These are phyloP conservation scores for Centroberyx gerrardi DNA, from an alignment of 2,797 vertebrate genomes.

Conservation along the genomic window DNA sequence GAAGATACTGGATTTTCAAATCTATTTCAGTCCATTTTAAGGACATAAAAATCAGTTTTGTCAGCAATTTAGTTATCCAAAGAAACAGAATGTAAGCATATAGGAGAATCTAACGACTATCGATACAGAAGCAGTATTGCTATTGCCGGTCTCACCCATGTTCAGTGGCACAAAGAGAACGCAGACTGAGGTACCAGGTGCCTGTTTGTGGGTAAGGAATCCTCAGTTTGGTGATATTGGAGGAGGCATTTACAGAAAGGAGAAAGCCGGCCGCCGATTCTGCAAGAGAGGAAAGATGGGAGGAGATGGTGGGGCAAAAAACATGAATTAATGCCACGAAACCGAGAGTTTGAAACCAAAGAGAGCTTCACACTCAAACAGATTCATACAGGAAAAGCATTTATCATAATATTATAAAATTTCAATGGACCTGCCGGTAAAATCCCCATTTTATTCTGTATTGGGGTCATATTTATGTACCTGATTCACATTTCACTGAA, in stretches of 20 bases:
- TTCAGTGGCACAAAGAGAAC: conserved; percentile 89
- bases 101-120: not conserved
- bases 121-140: not conserved
- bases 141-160: conserved; percentile 87
- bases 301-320: conserved; percentile 5
- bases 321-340: not conserved
- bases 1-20: not conserved
- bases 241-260: conserved; percentile 89
- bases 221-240: conserved; percentile 91
- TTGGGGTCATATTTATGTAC: conserved; percentile 75
- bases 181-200: conserved; percentile 97
- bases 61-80: not conserved
- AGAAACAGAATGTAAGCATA: not conserved
- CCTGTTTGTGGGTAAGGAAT: conserved; percentile 97
- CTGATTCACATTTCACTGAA: conserved; percentile 92
- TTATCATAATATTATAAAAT: not conserved
- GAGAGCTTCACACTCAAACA: not conserved
- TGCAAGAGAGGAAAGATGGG: conserved; percentile 63
- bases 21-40: not conserved
- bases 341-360: not conserved
- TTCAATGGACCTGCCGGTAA: not conserved
- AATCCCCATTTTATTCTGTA: not conserved
- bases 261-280: conserved; percentile 92
- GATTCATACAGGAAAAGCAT: not conserved
- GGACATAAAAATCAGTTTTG: not conserved